These are phyloP conservation scores for Gisinianus flammeolus DNA, from an alignment of 2,888 invertebrate genomes.

Conservation along the genomic window DNA sequence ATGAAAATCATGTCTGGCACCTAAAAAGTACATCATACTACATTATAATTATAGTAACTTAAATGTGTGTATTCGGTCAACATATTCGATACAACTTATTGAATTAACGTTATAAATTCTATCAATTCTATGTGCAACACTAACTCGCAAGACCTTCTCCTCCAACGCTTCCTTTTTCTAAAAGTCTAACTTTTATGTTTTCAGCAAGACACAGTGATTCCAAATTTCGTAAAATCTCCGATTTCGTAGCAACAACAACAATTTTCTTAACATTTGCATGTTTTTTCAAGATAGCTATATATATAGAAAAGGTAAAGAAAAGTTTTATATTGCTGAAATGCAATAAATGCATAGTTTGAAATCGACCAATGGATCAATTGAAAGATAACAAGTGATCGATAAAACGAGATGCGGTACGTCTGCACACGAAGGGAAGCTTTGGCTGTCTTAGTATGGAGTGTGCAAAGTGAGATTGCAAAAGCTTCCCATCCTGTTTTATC, in stretches of 20 bases:
- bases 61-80: background rate
- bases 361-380: no score
- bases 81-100: background rate
- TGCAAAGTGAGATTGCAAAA: no score
- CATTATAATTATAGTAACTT: background rate
- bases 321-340: no score
- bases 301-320: background rate
- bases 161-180: slow-evolving; percentile 29
- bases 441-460: no score
- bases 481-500: no score
- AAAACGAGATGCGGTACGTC: no score
- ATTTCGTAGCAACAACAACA: slow-evolving; percentile 9
- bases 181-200: background rate
- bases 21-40: background rate
- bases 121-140: background rate
- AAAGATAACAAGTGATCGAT: no score
- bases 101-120: background rate
- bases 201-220: background rate
- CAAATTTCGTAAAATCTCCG: background rate
- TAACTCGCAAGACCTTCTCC: slow-evolving; percentile 11
- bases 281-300: slow-evolving; percentile 19
- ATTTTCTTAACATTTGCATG: slow-evolving; percentile 9
- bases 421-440: no score
- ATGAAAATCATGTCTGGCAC: background rate
- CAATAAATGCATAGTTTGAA: no score